phyloP scores from a whole-genome alignment of 2,888 invertebrate genomes.

The Pilophorus perplexus region DNA sequence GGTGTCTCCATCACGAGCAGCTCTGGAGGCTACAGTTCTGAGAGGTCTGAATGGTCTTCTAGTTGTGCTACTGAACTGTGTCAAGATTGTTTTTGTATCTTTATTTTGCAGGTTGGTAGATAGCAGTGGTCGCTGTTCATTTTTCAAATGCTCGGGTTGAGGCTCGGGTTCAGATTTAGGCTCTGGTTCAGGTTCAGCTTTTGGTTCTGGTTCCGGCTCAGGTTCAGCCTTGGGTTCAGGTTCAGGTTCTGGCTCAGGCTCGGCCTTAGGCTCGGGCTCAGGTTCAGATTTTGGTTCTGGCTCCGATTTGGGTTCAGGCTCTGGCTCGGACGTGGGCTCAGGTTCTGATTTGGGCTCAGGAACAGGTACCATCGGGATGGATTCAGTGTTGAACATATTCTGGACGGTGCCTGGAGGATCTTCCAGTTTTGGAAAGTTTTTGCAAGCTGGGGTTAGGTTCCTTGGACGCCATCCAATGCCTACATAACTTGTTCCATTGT shows the following conservation, averaged over 20 bases:
- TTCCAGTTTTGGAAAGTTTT: conserved; percentile 66
- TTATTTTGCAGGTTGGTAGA: conserved; percentile 6
- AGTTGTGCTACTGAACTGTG: conserved; percentile 52
- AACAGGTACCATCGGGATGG: conserved; percentile 26
- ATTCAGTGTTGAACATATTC: conserved; percentile 44
- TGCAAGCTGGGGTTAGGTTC: conserved; percentile 69
- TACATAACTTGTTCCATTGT: conserved; percentile 84
- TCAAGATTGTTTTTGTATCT: conserved; percentile 45
- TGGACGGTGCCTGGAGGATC: conserved; percentile 46
- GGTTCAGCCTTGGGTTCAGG: conserved; percentile 55
- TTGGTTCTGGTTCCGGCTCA: conserved; percentile 52
- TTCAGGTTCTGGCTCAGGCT: conserved; percentile 53
- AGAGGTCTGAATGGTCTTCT: conserved; percentile 52
- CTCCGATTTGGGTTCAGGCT: conserved; percentile 54
- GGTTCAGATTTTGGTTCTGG: conserved; percentile 52
- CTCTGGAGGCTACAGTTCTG: conserved; percentile 45
- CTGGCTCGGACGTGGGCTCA: conserved; percentile 54
- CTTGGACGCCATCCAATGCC: conserved; percentile 91
- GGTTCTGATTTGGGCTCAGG: conserved; percentile 48
- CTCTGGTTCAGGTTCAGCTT: conserved; percentile 53
- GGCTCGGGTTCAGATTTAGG: conserved; percentile 54
- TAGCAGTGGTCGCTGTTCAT: conserved; percentile 46
- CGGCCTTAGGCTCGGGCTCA: conserved; percentile 52
- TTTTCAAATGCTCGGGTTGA: conserved; percentile 55
- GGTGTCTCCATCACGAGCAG: conserved; percentile 44